phyloP scores from a whole-genome alignment of 2,888 invertebrate species.

The Tineola bisselliella region DNA sequence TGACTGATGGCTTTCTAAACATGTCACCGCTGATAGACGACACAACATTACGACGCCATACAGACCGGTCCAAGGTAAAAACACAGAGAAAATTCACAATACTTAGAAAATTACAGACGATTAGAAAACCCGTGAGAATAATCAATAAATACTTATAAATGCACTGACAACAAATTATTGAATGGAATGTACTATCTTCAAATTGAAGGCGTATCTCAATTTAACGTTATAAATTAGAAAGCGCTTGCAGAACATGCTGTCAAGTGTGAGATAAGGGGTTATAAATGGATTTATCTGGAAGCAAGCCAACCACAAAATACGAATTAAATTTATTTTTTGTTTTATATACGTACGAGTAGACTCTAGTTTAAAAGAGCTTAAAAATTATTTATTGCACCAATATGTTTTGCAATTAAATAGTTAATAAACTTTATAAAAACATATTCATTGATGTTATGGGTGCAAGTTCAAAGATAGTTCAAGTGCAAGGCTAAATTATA shows the following conservation, averaged over 20 bases:
- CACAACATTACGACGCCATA: conserved; percentile 19
- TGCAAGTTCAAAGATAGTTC: conserved; percentile 24
- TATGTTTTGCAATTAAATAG: conserved; percentile 8
- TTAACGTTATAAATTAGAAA: conserved; percentile 16
- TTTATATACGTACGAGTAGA: not conserved
- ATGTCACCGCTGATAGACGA: conserved; percentile 28
- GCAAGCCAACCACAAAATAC: conserved; percentile 28
- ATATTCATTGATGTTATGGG: not conserved
- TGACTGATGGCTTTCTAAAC: conserved; percentile 65
- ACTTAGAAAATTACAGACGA: conserved; percentile 30
- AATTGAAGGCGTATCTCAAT: conserved; percentile 2
- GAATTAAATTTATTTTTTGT: conserved; percentile 14
- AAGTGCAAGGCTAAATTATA: conserved; percentile 33
- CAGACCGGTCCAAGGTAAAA: conserved; percentile 32
- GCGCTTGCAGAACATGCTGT: conserved; percentile 20
- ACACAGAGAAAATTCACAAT: conserved; percentile 52
- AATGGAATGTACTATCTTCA: not conserved
- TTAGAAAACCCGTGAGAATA: conserved; percentile 8
- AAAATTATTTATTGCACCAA: conserved; percentile 7
- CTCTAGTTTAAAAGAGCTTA: conserved; percentile 10
- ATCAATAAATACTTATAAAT: not conserved
- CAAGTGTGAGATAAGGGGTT: conserved; percentile 35
- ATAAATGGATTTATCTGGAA: conserved; percentile 43
- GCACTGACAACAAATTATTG: not conserved
- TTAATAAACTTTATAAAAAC: not conserved